Evolutionary conservation across 2,113 vertebrate species (phyloP), one percentile per base, ranked within the genome.

Genomic region (Polypterus senegalus): DNA sequence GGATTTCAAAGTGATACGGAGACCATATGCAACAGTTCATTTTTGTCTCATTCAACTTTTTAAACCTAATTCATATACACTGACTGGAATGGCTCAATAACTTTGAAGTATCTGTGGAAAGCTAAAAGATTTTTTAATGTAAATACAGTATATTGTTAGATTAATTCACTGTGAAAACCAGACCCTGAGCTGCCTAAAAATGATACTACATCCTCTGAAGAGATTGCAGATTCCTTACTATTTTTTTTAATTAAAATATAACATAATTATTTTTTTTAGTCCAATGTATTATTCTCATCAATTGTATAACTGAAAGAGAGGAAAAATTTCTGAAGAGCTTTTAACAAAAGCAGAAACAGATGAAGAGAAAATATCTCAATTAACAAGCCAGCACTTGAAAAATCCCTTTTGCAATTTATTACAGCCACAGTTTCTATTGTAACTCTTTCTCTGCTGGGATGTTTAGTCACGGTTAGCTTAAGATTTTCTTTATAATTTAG

Each of bases 281-380:
- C 66, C 72, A 77, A 80, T 75, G 63, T 65, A 76, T 72, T 72
- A 11, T 77, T 69, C 63, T 72, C 63, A 76, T 76, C 68, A 69
- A 62, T 44, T 8, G 56, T 62, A 65, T 55, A 71, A 68, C 55
- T 54, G 57, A 69, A 62, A 65, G 61, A 47, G 59, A 63, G 75
- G 61, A 48, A 7, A 56, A 61, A 63, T 52, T 68, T 58, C 54
- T 67, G 52, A 62, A 63, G 59, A 55, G 67, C 73, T 71, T 76
- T 63, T 60, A 69, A 69, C 73, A 69, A 43, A 69, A 67, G 48
- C 54, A 60, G 53, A 78, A 60, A 63, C 8, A 74, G 75, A 81
- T 71, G 67, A 60, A 75, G 27, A 27, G 27, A 27, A 27, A 27
- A 27, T 27, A 27, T 27, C 67, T 66, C 65, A 72, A 72, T 82